Base-by-base conservation (phyloP, 1,140 invertebrate genomes). In the Limonius californicus region DNA sequence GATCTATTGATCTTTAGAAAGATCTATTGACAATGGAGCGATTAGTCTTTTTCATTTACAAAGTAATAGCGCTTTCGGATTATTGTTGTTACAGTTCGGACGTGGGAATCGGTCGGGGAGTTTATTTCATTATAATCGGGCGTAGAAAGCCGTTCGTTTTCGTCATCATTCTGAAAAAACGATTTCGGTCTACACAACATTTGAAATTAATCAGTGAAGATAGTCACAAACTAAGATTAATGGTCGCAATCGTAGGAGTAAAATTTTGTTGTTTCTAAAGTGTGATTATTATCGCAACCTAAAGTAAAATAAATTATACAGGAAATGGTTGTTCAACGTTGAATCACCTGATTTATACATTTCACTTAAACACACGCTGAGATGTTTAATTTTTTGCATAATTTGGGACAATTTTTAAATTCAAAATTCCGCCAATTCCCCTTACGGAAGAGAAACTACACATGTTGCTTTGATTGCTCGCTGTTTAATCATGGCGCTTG, bases 1-100 rank as follows among this genome's bases (percentile, higher is more conserved):
- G 45, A 50, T 50, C 45, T 50, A 50, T 50, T 50, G 45, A 50
- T 50, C 45, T 50, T 50, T 50, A 50, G 45, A 50, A 50, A 50
- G 45, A 50, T 50, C 20, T 50, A 21, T 50, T 50, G 45, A 50
- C 45, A 50, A 50, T 50, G 16, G 20, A 50, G 19, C 45, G 16
- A 18, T 50, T 50, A 50, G 16, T 50, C n/a, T 50, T 45, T 50
- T 21, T 50, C 45, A 12, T 39, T 50, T 50, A 50, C 4, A 50
- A 19, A 18, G 16, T 50, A 4, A 19, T 50, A 50, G 23, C 3
- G 23, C 23, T 27, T 27, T 45, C 42, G 12, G 2, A 45, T n/a
- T 45, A 45, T 45, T 45, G 42, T 12, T 50, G 45, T 39, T 39
- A 50, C 9, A 50, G 15, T 50, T 50, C 14, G 42, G 23, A 45